Percentiles rank a stretch among this genome's conserved stretches.
phyloP scores from a whole-genome alignment of 2,113 vertebrate species.

The Microcebus jonahi region DNA sequence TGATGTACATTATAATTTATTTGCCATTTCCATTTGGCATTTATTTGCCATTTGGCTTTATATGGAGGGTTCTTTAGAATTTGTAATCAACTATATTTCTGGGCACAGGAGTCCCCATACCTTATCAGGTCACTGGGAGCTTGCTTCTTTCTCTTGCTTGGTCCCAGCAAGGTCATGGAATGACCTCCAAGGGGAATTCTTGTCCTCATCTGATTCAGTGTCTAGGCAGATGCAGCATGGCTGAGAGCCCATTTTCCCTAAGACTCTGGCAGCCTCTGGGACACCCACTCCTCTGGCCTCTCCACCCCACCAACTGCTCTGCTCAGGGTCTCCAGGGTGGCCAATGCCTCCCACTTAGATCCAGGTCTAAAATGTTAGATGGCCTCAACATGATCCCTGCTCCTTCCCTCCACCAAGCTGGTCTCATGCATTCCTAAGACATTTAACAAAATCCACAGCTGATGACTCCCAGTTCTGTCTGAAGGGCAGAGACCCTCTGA shows the following conservation, averaged over 20 bases:
- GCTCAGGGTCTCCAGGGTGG: rapidly evolving
- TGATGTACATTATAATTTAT: not conserved
- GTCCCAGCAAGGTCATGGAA: not conserved
- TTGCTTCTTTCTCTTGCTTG: not conserved
- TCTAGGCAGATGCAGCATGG: not conserved
- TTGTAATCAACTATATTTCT: not conserved
- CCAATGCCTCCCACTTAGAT: rapidly evolving
- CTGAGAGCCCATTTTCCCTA: not conserved
- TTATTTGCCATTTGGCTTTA: not conserved
- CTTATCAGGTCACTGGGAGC: not conserved
- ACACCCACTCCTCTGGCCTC: not conserved
- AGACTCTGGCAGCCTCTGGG: not conserved
- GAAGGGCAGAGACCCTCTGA: not conserved
- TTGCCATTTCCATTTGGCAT: not conserved
- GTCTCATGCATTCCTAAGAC: not conserved
- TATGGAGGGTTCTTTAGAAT: not conserved
- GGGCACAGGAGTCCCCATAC: not conserved
- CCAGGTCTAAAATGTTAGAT: not conserved
- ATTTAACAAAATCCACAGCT: not conserved
- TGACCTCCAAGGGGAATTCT: not conserved
- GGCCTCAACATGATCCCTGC: not conserved
- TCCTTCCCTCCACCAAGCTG: not conserved
- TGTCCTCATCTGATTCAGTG: not conserved
- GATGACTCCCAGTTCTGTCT: not conserved
- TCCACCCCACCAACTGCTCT: not conserved